phyloP scores from a whole-genome alignment of 2,888 invertebrate species.

The Caenorhabditis panamensis region DNA sequence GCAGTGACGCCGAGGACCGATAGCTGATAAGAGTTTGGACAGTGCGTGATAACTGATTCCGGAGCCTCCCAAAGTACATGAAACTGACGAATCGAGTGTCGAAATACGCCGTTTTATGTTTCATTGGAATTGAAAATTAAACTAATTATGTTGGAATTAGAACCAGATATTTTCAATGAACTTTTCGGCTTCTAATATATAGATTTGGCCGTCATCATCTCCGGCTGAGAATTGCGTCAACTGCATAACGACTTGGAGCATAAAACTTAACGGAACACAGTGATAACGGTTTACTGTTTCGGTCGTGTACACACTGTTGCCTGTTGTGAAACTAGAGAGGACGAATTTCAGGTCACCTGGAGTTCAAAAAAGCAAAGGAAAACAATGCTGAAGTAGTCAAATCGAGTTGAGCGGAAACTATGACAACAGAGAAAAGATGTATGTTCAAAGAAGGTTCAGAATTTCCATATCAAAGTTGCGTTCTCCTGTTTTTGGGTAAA shows the following conservation, averaged over 20 bases:
- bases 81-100: not conserved
- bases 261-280: not conserved
- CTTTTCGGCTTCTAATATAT: no score
- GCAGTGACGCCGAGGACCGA: conserved; percentile 32
- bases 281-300: not conserved
- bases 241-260: not conserved
- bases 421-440: conserved; percentile 23
- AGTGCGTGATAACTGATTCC: conserved; percentile 33
- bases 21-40: conserved; percentile 24
- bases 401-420: no score
- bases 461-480: conserved; percentile 28
- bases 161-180: conserved; percentile 22
- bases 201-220: no score
- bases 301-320: no score
- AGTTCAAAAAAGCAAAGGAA: no score
- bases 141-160: no score
- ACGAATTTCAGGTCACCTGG: no score
- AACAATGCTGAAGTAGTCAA: no score
- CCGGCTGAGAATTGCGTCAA: not conserved
- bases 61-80: conserved; percentile 38
- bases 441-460: conserved; percentile 30
- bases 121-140: no score
- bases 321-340: no score
- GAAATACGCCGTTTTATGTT: not conserved
- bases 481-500: conserved; percentile 32